phyloP scores from a whole-genome alignment of 2,888 invertebrate species.

The Oxycera nigricornis region DNA sequence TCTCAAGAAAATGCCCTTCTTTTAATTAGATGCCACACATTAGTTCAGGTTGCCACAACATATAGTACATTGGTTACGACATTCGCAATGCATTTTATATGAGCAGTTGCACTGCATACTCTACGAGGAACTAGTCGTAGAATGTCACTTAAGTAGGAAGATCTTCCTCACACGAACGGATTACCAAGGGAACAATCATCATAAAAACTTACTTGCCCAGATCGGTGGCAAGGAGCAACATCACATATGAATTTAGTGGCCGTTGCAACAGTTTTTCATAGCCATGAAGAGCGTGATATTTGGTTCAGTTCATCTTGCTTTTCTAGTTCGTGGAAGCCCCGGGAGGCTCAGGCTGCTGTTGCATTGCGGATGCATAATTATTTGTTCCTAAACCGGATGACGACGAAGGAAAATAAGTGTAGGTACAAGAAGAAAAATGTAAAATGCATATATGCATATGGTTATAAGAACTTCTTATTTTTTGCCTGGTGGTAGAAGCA shows the following conservation, averaged over 20 bases:
- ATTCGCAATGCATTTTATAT: background rate
- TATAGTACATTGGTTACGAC: too few relatives aligned
- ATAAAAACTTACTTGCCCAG: constrained; percentile 1
- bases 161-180: background rate
- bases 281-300: background rate
- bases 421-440: too few relatives aligned
- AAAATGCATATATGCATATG: too few relatives aligned
- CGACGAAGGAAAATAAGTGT: too few relatives aligned
- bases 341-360: background rate
- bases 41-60: background rate
- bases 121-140: background rate
- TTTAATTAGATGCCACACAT: background rate
- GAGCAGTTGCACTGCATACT: background rate
- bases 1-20: background rate
- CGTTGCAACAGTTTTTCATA: background rate
- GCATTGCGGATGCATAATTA: background rate
- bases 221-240: background rate
- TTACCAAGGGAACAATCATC: background rate
- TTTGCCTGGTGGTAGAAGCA: too few relatives aligned
- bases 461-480: too few relatives aligned
- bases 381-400: background rate
- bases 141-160: background rate
- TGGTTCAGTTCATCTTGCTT: background rate
- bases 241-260: background rate
- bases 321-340: background rate